phyloP scores from a whole-genome alignment of 2,797 vertebrate genomes.

The Diplodus sargus region DNA sequence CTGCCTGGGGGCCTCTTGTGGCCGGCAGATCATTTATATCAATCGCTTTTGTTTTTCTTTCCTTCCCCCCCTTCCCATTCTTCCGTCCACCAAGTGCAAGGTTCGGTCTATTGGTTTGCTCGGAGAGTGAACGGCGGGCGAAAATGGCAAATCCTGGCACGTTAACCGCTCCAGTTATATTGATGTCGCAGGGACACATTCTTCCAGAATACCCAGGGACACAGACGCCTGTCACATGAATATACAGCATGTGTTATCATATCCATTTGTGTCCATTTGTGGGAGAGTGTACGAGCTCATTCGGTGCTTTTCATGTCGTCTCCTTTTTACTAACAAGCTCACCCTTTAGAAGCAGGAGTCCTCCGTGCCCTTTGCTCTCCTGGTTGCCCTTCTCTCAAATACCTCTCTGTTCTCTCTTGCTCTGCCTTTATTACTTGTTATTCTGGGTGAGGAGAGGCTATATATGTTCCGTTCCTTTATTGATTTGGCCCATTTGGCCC shows the following conservation, averaged over 20 bases:
- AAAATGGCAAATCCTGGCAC: slow-evolving; percentile 43
- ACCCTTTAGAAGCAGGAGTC: slow-evolving; percentile 43
- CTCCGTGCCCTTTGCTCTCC: slow-evolving; percentile 40
- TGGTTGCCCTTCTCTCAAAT: slow-evolving; percentile 35
- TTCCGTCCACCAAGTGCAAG: slow-evolving; percentile 54
- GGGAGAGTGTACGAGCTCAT: not conserved
- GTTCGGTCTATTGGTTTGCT: slow-evolving; percentile 49
- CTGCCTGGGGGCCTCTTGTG: slow-evolving; percentile 75
- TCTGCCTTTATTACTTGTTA: slow-evolving; percentile 48
- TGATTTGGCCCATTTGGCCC: slow-evolving; percentile 42
- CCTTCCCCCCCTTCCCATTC: slow-evolving; percentile 60
- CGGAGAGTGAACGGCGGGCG: slow-evolving; percentile 44
- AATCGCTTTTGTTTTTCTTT: slow-evolving; percentile 83
- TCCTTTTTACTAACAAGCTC: slow-evolving; percentile 54
- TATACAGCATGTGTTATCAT: slow-evolving; percentile 6
- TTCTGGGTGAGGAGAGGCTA: slow-evolving; percentile 26
- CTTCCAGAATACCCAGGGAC: slow-evolving; percentile 27
- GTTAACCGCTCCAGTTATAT: slow-evolving; percentile 39
- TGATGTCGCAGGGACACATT: slow-evolving; percentile 36
- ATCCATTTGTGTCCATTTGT: slow-evolving; percentile 1
- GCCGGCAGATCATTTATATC: slow-evolving; percentile 86
- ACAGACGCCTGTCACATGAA: slow-evolving; percentile 6
- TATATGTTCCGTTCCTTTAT: slow-evolving; percentile 31
- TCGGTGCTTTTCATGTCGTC: not conserved
- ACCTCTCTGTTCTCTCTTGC: slow-evolving; percentile 7